Evolutionary conservation across 2,888 invertebrate genomes (phyloP).

Genomic region (Athalia cordata): DNA sequence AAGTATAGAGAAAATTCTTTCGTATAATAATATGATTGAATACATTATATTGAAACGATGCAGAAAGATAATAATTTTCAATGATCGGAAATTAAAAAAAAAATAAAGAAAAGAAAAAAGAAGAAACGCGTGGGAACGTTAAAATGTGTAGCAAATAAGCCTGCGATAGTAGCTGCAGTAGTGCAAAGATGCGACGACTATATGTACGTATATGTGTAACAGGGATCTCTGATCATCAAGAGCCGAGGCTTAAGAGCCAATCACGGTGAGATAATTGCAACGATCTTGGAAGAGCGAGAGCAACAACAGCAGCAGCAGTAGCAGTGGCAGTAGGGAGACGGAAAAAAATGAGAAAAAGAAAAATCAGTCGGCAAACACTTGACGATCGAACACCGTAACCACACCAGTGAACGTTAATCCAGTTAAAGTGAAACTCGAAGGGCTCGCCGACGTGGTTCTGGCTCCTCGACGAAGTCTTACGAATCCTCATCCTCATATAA

Average conservation of each 20-base stretch:
- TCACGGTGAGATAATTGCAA: slow-evolving; percentile 59
- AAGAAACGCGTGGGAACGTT: no score
- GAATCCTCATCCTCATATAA: background rate
- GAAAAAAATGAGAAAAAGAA: slow-evolving; percentile 46
- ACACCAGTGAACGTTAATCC: background rate
- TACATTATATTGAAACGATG: no score
- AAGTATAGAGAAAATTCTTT: no score
- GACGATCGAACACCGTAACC: slow-evolving; percentile 59
- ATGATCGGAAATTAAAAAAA: no score
- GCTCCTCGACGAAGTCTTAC: background rate
- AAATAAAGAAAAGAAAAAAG: no score
- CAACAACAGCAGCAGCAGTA: no score
- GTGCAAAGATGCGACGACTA: background rate
- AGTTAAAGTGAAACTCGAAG: background rate
- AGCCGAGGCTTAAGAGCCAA: slow-evolving; percentile 60
- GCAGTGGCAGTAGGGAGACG: background rate
- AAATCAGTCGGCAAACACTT: slow-evolving; percentile 66
- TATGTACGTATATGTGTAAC: background rate
- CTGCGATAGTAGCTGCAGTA: background rate
- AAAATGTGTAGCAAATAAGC: no score
- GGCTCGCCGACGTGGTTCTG: background rate
- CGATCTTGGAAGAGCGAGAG: no score
- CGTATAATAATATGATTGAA: no score
- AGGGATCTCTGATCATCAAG: slow-evolving; percentile 50
- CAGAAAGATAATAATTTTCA: no score